Evolutionary conservation across 2,113 vertebrate genomes (phyloP).

Genomic region (Bubalus kerabau): DNA sequence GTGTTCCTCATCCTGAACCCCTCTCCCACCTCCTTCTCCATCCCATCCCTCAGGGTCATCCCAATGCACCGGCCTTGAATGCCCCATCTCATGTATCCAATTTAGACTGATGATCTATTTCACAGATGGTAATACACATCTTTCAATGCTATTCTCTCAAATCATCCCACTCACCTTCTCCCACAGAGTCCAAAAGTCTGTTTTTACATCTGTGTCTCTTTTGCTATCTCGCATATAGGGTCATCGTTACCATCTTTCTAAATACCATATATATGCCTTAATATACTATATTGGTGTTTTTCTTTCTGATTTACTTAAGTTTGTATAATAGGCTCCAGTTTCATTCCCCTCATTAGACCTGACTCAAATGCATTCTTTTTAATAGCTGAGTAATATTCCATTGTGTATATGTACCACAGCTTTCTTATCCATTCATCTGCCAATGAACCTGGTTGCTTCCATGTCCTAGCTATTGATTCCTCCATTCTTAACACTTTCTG

Average conservation of each 20-base stretch:
- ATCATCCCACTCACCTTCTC: neutral
- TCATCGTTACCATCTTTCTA: neutral
- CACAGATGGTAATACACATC: neutral
- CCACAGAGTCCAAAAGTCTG: neutral
- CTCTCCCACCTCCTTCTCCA: accelerated
- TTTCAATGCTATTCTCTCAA: neutral
- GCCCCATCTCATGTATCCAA: neutral
- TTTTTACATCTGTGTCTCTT: neutral
- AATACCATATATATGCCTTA: neutral
- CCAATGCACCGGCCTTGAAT: accelerated
- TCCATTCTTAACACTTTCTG: neutral
- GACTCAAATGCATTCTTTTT: neutral
- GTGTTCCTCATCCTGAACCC: neutral
- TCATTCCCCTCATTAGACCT: neutral
- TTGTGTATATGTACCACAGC: neutral
- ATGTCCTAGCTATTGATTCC: neutral
- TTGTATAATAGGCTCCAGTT: neutral
- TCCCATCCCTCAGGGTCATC: neutral
- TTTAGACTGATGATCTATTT: neutral
- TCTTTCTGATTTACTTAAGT: neutral
- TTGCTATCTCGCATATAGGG: neutral
- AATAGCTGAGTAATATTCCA: neutral
- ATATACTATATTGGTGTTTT: neutral
- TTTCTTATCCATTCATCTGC: neutral
- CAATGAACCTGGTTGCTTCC: neutral